Evolutionary conservation across 1,140 invertebrate species (phyloP), one percentile per base, ranked within the genome.

Genomic region (Drosophila kikkawai): DNA sequence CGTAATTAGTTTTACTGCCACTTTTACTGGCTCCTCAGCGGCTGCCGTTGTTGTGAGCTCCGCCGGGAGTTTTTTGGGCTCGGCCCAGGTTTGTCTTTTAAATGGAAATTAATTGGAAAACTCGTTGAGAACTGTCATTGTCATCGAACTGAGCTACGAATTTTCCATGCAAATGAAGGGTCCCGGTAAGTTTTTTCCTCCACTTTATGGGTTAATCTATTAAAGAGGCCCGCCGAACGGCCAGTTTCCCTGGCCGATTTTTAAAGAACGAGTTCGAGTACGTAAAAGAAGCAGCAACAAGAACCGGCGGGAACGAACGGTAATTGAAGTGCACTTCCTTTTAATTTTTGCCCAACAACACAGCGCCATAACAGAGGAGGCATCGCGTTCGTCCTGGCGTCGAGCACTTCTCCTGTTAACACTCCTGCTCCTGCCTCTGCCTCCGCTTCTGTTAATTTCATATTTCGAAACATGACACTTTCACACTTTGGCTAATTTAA

Each of bases 1-100:
- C 84, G 84, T 91, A 91, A 91, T 91, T 91, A 91, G 87, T 91
- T 91, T 91, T 86, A 84, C 84, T 88, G 83, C 80, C 79, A 88
- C 77, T 85, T 81, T 65, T 80, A 50, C 69, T 34, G 56, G 26
- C n/a, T 29, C 42, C 64, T 36, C 55, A 4, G n/a, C 56, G 57
- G 59, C 19, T 55, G 48, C 48, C 59, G 69, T 66, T 71, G 57
- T 70, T 64, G 75, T 53, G 60, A 60, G 75, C 59, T 78, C 50
- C 58, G 60, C 41, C 53, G 51, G 57, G 65, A 64, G 82, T 70
- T 68, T 79, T 82, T 76, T 66, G 42, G 75, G 56, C 36, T 59
- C 26, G 37, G 56, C 15, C 36, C 44, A 73, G 69, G 67, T 55
- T 79, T 66, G 60, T 63, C 67, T 65, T 56, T 56, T 75, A 75